Conservation (phyloP, 2,113 vertebrate species). For the Anolis carolinensis region DNA sequence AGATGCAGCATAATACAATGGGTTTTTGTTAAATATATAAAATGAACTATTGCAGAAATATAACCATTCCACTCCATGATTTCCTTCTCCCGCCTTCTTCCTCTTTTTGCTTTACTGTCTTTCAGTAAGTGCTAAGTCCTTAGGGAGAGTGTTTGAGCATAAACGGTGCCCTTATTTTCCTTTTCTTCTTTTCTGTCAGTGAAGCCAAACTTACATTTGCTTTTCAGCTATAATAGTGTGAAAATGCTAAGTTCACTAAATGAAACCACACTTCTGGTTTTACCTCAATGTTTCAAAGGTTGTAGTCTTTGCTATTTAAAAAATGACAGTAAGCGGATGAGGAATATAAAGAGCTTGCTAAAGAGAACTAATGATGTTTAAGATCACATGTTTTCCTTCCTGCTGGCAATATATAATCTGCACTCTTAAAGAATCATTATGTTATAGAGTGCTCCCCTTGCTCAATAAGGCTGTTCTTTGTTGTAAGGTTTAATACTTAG, state of each 20-base stretch:
- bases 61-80: conserved; percentile 36
- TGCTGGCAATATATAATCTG: neutral
- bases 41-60: conserved; percentile 46
- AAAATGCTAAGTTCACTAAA: conserved; percentile 6
- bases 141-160: conserved; percentile 27
- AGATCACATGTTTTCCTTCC: neutral
- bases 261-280: neutral
- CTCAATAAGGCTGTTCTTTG: neutral
- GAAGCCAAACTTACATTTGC: conserved; percentile 23
- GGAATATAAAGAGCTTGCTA: neutral
- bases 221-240: neutral
- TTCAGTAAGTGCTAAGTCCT: conserved; percentile 28
- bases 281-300: neutral
- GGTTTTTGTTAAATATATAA: conserved; percentile 18
- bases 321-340: neutral
- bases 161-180: conserved; percentile 27
- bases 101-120: conserved; percentile 29
- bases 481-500: neutral
- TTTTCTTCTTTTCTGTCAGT: neutral
- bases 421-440: neutral
- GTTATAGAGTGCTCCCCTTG: neutral
- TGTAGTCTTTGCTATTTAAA: conserved; percentile 11
- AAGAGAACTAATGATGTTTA: neutral
- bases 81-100: conserved; percentile 32
- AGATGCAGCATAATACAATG: neutral